phyloP scores from a whole-genome alignment of 2,113 vertebrate species.

The Motacilla alba region DNA sequence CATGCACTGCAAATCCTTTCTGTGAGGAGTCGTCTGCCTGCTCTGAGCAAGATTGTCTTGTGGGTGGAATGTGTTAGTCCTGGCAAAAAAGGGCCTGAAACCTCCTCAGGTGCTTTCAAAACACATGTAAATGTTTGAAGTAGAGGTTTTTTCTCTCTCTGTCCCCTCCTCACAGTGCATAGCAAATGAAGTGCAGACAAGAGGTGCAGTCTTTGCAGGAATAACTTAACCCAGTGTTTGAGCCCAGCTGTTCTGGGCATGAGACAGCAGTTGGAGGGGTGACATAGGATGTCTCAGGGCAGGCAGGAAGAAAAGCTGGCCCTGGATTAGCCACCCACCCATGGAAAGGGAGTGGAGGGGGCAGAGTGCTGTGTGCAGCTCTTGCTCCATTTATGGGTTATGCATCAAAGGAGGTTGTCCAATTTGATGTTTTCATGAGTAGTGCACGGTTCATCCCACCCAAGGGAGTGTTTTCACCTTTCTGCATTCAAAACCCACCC shows the following conservation, averaged over 20 bases:
- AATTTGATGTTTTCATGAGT: not conserved
- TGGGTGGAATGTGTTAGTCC: not conserved
- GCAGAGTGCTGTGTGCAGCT: not conserved
- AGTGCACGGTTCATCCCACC: not conserved
- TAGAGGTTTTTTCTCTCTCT: not conserved
- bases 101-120: not conserved
- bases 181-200: not conserved
- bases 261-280: not conserved
- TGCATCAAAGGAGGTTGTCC: not conserved
- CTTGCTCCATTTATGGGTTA: not conserved
- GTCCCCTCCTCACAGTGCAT: not conserved
- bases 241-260: not conserved
- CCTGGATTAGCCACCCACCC: not conserved
- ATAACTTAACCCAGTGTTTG: not conserved
- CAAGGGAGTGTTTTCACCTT: too few species aligned
- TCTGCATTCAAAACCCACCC: too few species aligned
- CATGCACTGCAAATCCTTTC: fast-evolving
- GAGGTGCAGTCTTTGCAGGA: not conserved
- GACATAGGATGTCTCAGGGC: fast-evolving
- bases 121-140: not conserved
- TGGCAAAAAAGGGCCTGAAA: not conserved
- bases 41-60: not conserved
- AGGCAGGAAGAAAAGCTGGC: not conserved
- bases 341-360: not conserved
- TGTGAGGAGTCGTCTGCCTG: fast-evolving